Base-by-base conservation (phyloP, 1,140 invertebrate species). In the Lordiphosa clarofinis region DNA sequence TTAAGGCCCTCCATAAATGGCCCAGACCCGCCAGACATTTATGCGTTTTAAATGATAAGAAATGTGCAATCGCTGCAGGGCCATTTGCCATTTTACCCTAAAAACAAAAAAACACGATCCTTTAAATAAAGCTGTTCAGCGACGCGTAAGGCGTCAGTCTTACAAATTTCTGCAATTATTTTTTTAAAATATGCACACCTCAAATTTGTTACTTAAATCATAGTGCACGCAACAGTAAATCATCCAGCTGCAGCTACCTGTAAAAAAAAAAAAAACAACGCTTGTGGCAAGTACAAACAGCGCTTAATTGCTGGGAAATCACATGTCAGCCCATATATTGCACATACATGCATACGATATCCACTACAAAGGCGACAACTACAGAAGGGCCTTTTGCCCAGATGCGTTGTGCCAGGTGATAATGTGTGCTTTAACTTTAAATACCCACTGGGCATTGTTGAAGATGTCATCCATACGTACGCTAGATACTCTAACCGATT, bases 31-130 rank as follows among this genome's bases (percentile, higher is more conserved):
- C 49, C 56, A 52, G 56, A 56, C 70, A 47, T 53, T 74, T 81
- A 81, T 81, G 75, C 46, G 31, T 70, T 72, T 81, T 81, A 81
- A 66, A 81, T 81, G 75, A 82, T 82, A 76, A 81, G 71, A 75
- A 64, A 82, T 81, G 64, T 59, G 48, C 49, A 56, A 39, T 37
- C 44, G n/a, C 70, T 57, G 57, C 67, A 54, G 56, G 58, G 42
- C 70, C 63, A 58, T 28, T 28, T 28, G 4, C 24, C 24, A 4
- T 68, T 73, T 56, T 43, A 58, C 37, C 38, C 48, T 10, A 31
- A 12, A 5, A 12, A 4, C 13, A 24, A 33, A 60, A 52, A 24
- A 12, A 31, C n/a, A 9, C 35, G 9, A 28, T 6, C 24, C 7
- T 28, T 28, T 1, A 28, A 28, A 7, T 28, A 4, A 28, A 28